Evolutionary conservation across 2,888 invertebrate genomes (phyloP), one percentile per base, ranked within the genome.

Genomic region (Nezara viridula): DNA sequence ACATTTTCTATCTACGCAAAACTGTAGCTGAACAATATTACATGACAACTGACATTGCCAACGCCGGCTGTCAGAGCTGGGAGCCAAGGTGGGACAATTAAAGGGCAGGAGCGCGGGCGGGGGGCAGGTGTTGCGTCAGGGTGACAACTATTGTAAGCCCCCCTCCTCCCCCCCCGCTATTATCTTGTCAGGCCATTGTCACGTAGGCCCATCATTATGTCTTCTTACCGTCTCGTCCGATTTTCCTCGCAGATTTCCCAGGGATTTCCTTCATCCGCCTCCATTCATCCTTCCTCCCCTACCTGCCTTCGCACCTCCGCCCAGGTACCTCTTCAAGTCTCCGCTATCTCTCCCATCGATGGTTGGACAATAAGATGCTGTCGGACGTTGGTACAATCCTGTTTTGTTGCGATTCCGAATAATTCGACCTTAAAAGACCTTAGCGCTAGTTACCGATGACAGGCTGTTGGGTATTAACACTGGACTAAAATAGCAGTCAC

Each of bases 121-220:
- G 27, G 86, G 32, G 86, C 86, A 86, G 86, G 86, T 86, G 86
- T 86, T 86, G 37, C 86, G 86, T 86, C 47, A 86, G 50, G 86
- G 55, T 50, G 86, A 55, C 81, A 81, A 81, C 44, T 81, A 81
- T 81, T 81, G 86, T 55, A 21, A 9, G 1, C 86, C n/a, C 86
- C 86, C 6, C 27, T 3, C 86, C 24, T 50, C 52, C 7, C 86
- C n/a, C 86, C 86, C 6, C 27, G 16, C 86, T 40, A 86, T 86
- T 86, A 86, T 86, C 86, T 86, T 86, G 86, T 86, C 86, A 86
- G 7, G 1, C 24, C 86, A 19, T 85, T 85, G 85, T 86, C 49
- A 50, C 85, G 3, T n/a, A 9, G 40, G 2, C 4, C 32, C 86
- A 52, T 86, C 86, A 86, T 86, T 86, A 86, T 55, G 37, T 40